Base-by-base conservation (phyloP, 2,797 vertebrate species). In the Halcyon chelicuti region DNA sequence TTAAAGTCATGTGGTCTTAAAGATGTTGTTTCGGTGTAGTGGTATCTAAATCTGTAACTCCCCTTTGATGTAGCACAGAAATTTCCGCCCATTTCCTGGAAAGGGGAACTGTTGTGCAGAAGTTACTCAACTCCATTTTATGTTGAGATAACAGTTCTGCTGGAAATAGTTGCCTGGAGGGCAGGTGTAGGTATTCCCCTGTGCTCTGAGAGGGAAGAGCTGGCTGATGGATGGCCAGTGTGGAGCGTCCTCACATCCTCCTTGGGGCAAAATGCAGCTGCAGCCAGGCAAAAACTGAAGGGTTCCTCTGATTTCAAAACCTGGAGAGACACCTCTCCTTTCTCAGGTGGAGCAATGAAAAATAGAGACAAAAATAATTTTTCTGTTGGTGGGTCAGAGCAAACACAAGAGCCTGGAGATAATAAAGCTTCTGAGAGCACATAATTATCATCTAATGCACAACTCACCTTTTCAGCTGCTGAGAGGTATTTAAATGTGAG, bases 231-330 rank as follows among this genome's bases (percentile, higher is more conserved):
- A 42, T 9, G 81, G 73, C 46, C 42, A 65, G 29, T 0, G 0
- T 1, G 6, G 77, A 60, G 62, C 29, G 63, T 76, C 51, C 61
- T 46, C 0, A 0, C 21, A 28, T 57, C 11, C 12, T 76, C 10
- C 33, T 33, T 23, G 23, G 33, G 44, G 8, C 21, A 26, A 44
- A 68, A 21, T 12, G 25, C 15, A 2, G 2, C 49, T 61, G 33
- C 55, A 57, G 31, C 60, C 39, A 19, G 61, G 42, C 39, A 62
- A 79, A 90, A 67, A 21, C 31, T 14, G 12, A 26, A 40, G 10
- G 35, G 9, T 60, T 90, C 46, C 47, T 81, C 51, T 60, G 16
- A 26, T 88, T 60, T 25, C 55, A 86, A 71, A 83, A 60, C 37
- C 35, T 35, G 12, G 54, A 66, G 60, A 75, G 14, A 29, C 4